These are phyloP conservation scores for Pterocles gutturalis DNA, from an alignment of 2,113 vertebrate species.

Conservation along the genomic window DNA sequence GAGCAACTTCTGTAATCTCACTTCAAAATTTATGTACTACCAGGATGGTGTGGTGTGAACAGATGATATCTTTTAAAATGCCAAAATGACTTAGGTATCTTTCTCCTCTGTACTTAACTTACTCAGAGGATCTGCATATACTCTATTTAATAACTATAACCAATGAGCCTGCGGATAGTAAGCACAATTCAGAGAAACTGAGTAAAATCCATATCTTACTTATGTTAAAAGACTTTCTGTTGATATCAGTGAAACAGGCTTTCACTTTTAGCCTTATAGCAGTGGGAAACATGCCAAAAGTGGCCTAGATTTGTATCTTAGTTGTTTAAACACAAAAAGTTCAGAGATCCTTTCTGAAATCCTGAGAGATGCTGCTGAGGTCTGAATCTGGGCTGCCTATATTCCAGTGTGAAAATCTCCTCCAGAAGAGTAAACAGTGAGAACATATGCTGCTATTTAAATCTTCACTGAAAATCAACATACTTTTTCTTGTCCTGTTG, in stretches of 20 bases:
- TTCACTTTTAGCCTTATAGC: background rate
- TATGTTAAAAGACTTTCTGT: background rate
- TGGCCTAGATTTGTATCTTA: background rate
- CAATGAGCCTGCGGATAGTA: background rate
- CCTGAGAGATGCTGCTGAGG: background rate
- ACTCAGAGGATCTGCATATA: background rate
- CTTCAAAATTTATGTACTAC: background rate
- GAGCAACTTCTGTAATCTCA: background rate
- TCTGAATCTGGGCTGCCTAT: background rate
- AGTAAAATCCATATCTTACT: background rate
- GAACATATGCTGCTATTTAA: background rate
- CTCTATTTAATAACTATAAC: background rate
- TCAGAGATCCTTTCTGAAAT: background rate
- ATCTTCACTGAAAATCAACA: background rate
- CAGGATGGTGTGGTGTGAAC: background rate
- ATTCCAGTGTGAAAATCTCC: background rate
- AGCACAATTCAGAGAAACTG: background rate
- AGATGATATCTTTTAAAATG: background rate
- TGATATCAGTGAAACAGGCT: background rate
- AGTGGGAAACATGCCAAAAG: background rate
- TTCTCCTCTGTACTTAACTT: background rate
- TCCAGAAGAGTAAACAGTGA: background rate
- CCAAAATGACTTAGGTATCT: fast-evolving
- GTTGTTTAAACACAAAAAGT: background rate
- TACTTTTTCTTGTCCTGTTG: background rate